Evolutionary conservation across 2,888 invertebrate species (phyloP).

Genomic region (Cosmia pyralina): DNA sequence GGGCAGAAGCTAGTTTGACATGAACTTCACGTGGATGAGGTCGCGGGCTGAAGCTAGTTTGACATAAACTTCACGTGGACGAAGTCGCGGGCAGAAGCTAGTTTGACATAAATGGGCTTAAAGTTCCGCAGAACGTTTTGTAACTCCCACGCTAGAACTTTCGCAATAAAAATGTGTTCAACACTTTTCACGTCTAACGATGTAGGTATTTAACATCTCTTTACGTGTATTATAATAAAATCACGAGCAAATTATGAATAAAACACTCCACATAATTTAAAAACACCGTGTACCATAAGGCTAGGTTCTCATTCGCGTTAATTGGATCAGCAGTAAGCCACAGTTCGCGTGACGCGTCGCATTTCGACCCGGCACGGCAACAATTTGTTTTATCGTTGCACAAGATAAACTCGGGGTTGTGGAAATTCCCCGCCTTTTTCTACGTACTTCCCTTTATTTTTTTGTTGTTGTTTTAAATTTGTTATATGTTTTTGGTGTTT

Average conservation of each 20-base stretch:
- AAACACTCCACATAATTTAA: slow-evolving; percentile 22
- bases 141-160: not conserved
- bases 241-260: slow-evolving; percentile 7
- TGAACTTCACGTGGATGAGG: not conserved
- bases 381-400: slow-evolving; percentile 84
- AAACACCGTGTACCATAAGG: slow-evolving; percentile 32
- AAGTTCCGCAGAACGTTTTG: not conserved
- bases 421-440: slow-evolving; percentile 73
- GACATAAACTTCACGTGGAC: not conserved
- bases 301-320: slow-evolving; percentile 60
- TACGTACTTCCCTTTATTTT: slow-evolving; percentile 58
- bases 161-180: not conserved
- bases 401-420: slow-evolving; percentile 74
- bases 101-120: not conserved
- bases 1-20: not conserved
- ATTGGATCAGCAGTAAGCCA: slow-evolving; percentile 69
- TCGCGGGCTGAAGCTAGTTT: not conserved
- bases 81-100: too few species aligned
- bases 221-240: slow-evolving; percentile 4
- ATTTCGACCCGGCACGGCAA: slow-evolving; percentile 72
- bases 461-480: slow-evolving; percentile 52
- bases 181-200: not conserved
- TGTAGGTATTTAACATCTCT: not conserved
- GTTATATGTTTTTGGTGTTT: slow-evolving; percentile 27
- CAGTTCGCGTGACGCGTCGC: slow-evolving; percentile 76